Conservation (phyloP, 2,888 invertebrate species). For the Chesias legatella region DNA sequence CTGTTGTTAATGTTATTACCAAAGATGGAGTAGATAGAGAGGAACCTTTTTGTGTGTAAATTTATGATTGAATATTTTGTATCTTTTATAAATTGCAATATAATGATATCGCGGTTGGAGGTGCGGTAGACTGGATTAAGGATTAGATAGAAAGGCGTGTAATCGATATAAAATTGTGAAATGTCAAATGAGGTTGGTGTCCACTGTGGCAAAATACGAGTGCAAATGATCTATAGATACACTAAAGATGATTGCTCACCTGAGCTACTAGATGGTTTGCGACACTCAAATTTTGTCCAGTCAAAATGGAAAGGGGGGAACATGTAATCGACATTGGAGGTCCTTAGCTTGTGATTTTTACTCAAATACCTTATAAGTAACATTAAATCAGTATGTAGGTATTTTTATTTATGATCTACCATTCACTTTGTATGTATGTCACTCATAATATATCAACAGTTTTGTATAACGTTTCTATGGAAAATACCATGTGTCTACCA, state of each 20-base stretch:
- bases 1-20: constrained; percentile 74
- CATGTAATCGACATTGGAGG: constrained; percentile 20
- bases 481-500: constrained; percentile 62
- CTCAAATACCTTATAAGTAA: constrained; percentile 27
- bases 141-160: constrained; percentile 57
- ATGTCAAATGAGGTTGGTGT: constrained; percentile 20
- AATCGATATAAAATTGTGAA: constrained; percentile 32
- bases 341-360: constrained; percentile 31
- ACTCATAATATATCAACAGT: constrained; percentile 54
- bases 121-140: constrained; percentile 70
- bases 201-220: constrained; percentile 14
- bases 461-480: constrained; percentile 74
- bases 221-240: constrained; percentile 8
- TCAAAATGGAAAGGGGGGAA: constrained; percentile 8
- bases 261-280: background rate
- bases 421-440: constrained; percentile 44
- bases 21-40: constrained; percentile 69
- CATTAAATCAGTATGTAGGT: constrained; percentile 26
- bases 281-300: constrained; percentile 15
- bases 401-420: constrained; percentile 25
- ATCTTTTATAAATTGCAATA: constrained; percentile 74
- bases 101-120: constrained; percentile 61
- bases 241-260: constrained; percentile 2
- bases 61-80: constrained; percentile 72
- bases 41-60: constrained; percentile 66